Percentiles rank a stretch among this genome's conserved stretches.
phyloP scores from a whole-genome alignment of 2,113 vertebrate genomes.

The Xiphias gladius region DNA sequence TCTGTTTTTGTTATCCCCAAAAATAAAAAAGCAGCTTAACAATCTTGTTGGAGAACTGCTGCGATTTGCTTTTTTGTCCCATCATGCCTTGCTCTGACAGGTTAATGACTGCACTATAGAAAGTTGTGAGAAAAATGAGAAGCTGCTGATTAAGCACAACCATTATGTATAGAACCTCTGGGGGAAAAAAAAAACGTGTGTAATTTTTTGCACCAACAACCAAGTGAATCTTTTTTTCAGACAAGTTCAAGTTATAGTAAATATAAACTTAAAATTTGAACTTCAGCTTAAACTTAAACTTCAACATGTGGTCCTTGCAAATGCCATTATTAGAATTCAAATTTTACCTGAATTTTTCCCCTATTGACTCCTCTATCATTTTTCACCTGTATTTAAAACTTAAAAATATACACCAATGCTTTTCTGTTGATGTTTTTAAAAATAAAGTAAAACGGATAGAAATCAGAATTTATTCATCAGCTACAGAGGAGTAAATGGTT shows the following conservation, averaged over 20 bases:
- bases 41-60: conserved; percentile 26
- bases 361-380: not conserved
- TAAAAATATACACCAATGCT: not conserved
- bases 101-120: not conserved
- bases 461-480: not conserved
- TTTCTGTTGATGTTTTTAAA: too few relatives aligned
- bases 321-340: not conserved
- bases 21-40: conserved; percentile 55
- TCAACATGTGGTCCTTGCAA: not conserved
- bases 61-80: conserved; percentile 42
- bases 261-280: not conserved
- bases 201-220: not conserved
- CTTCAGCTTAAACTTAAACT: not conserved
- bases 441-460: too few relatives aligned
- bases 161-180: not conserved
- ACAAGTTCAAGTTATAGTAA: not conserved
- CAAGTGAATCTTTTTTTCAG: not conserved
- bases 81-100: conserved; percentile 10
- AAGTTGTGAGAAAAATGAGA: not conserved
- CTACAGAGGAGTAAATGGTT: not conserved
- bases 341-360: not conserved
- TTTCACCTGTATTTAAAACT: not conserved
- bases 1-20: conserved; percentile 57
- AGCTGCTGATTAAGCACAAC: not conserved
- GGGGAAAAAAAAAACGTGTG: too few relatives aligned